Evolutionary conservation across 1,140 invertebrate genomes (phyloP), one percentile per base, ranked within the genome.

Genomic region (Apis florea): DNA sequence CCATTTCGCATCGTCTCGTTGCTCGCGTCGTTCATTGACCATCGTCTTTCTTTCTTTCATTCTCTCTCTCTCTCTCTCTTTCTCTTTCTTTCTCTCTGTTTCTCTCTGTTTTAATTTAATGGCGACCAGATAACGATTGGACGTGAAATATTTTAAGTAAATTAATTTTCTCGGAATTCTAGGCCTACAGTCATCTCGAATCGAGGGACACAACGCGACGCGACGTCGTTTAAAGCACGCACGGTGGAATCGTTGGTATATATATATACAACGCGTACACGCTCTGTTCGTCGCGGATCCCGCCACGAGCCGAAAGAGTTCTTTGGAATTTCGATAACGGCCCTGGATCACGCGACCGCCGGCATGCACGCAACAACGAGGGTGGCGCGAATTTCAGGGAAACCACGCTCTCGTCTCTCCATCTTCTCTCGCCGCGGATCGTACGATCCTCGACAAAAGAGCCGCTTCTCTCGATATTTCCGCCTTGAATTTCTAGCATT

Each of bases 291-390:
- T 56, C 47, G 24, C 17, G 1, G 17, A 12, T 59, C 26, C 19
- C 54, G 49, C 21, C 19, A 67, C 61, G 68, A 40, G 68, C 49
- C 58, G 13, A 67, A 71, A 73, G 17, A 21, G n/a, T 73, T 73
- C 49, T 64, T 56, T 24, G 77, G 68, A 83, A 80, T 83, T 83
- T 74, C 26, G 70, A 80, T 83, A 83, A 83, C 77, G 56, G 54
- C 17, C 8, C 21, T 9, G 31, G 26, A 61, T 51, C 82, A 83
- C 82, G 82, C 82, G 26, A 83, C 26, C 63, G 19, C 8, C 56
- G 58, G 31, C 75, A 66, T 53, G 70, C 82, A 83, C 69, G 69
- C 77, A 31, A 83, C 51, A 12, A 79, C 53, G 17, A 77, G 73
- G 64, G 66, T 31, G 64, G 51, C 49, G 68, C 13, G 58, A 70